phyloP scores from a whole-genome alignment of 2,888 invertebrate species.

The Blastobasis lacticolella region DNA sequence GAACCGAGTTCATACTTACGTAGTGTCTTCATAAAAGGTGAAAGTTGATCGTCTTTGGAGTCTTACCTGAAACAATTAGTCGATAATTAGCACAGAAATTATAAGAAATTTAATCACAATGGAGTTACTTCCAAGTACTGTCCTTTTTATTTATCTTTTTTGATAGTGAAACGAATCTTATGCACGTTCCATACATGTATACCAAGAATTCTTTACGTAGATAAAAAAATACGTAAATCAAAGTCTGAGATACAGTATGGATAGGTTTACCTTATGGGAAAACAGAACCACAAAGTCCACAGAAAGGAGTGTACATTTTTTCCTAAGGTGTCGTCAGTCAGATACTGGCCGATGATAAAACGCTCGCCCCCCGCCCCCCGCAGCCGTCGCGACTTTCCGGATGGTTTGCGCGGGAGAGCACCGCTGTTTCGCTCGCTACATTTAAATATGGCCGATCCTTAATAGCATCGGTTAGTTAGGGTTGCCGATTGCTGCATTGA shows the following conservation, averaged over 20 bases:
- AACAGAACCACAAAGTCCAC: too few species aligned
- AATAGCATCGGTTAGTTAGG: conserved; percentile 1
- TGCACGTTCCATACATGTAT: too few species aligned
- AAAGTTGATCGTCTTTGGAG: conserved; percentile 11
- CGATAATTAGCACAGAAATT: not conserved
- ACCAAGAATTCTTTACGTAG: too few species aligned
- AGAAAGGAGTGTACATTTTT: too few species aligned
- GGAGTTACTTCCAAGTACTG: too few species aligned
- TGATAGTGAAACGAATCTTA: too few species aligned
- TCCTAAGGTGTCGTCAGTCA: too few species aligned
- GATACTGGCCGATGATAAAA: too few species aligned
- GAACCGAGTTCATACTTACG: conserved; percentile 3
- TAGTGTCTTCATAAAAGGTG: conserved; percentile 12
- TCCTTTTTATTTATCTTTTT: too few species aligned
- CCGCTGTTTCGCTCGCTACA: conserved; percentile 1
- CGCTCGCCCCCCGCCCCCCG: not conserved
- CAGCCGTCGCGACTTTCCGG: conserved; percentile 5
- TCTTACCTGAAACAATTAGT: conserved; percentile 8
- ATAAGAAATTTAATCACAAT: not conserved
- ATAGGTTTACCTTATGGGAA: too few species aligned
- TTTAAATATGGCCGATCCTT: conserved; percentile 12
- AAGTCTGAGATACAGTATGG: too few species aligned
- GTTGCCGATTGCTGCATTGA: not conserved
- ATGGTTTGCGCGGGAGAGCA: conserved; percentile 4
- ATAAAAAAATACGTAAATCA: too few species aligned